Evolutionary conservation across 2,888 invertebrate genomes (phyloP).

Genomic region (Acrocyrtus sp.): DNA sequence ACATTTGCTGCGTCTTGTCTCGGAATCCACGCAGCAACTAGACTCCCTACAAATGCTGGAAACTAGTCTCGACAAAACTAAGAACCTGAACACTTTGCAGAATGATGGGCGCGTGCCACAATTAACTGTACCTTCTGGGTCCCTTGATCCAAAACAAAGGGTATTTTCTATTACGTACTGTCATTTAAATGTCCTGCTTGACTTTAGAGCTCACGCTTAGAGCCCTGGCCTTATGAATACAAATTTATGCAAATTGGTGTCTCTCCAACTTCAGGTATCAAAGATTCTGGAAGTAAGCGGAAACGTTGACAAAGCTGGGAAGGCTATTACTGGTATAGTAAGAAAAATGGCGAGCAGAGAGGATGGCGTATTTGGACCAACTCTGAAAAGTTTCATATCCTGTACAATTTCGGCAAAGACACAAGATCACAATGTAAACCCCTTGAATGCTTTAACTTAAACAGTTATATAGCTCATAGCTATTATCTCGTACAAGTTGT

Average conservation of each 20-base stretch:
- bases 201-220: too few relatives aligned
- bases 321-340: conserved; percentile 56
- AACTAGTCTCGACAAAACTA: conserved; percentile 44
- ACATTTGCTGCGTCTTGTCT: conserved; percentile 57
- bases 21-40: conserved; percentile 62
- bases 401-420: conserved; percentile 62
- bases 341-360: conserved; percentile 57
- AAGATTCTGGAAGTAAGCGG: conserved; percentile 60
- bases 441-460: too few relatives aligned
- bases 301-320: conserved; percentile 59
- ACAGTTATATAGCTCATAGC: too few relatives aligned
- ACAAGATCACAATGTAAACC: conserved; percentile 60
- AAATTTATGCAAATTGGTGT: not conserved
- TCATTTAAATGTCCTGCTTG: not conserved
- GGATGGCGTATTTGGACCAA: conserved; percentile 63
- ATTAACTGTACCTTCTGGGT: conserved; percentile 31
- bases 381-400: conserved; percentile 61
- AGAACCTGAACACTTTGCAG: conserved; percentile 26
- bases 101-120: conserved; percentile 24
- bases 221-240: not conserved
- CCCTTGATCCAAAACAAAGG: conserved; percentile 39
- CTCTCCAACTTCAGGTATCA: conserved; percentile 43
- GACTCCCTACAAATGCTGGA: conserved; percentile 58
- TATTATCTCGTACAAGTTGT: too few relatives aligned
- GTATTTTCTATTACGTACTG: conserved; percentile 13